Evolutionary conservation across 2,888 invertebrate species (phyloP), one percentile per base, ranked within the genome.

Genomic region (Uropetala carovei): DNA sequence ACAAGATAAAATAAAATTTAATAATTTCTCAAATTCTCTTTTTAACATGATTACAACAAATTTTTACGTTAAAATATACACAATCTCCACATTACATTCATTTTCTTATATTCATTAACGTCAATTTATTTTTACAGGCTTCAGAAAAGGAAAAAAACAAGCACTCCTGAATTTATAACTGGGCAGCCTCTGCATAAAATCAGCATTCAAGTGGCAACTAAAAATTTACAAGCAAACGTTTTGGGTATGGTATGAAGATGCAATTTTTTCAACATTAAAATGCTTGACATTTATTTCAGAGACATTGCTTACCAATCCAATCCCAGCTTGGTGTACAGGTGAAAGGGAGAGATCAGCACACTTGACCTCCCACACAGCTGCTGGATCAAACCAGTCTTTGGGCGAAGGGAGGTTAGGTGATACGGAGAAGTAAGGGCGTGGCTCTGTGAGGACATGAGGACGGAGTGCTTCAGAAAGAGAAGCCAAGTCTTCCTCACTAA

Each of bases 341-440:
- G 99, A 99, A 89, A 99, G 96, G 10, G 99, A 99, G 92, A 99
- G 96, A 96, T 99, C 99, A 0, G 99, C 99, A 95, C 99, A 99
- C 95, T 99, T 99, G 92, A 99, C 97, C 96, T 99, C 99, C 99
- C 99, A 99, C 92, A 99, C 99, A 95, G 97, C 96, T 22, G 97
- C 97, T 7, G 98, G 96, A 93, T 97, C 97, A 94, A 99, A 97
- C 99, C 99, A 99, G 94, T 97, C 97, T 96, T 99, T 99, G 0
- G 99, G 98, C 30, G 43, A 22, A 30, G 94, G 94, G 94, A 97
- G 96, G 11, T 96, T 95, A 0, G 95, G 93, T 95, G 99, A 98
- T 95, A 96, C 99, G 86, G 97, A 96, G 94, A 98, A 98, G 94
- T 99, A 99, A 0, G 97, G 96, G 94, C 97, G 97, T 0, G 99